phyloP scores from a whole-genome alignment of 2,797 vertebrate species.

The Crocidura indochinensis region DNA sequence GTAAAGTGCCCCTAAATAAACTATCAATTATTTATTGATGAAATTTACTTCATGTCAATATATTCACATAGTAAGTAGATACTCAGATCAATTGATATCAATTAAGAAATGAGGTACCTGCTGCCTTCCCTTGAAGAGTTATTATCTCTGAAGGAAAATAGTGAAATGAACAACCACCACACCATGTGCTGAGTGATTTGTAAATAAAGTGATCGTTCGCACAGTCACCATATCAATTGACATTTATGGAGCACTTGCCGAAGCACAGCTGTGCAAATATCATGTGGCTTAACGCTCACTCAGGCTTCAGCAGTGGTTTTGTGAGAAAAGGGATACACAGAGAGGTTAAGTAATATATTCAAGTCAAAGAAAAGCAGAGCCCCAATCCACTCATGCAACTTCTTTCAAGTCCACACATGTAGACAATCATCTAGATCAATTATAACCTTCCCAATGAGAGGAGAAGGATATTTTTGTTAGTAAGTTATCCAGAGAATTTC shows the following conservation, averaged over 20 bases:
- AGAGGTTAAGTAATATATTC: not conserved
- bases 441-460: not conserved
- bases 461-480: not conserved
- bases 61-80: not conserved
- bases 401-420: not conserved
- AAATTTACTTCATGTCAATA: not conserved
- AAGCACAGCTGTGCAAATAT: not conserved
- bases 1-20: not conserved
- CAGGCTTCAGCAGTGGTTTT: not conserved
- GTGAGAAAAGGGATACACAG: not conserved
- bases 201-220: not conserved
- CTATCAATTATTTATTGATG: not conserved
- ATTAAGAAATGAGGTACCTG: not conserved
- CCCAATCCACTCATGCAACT: not conserved
- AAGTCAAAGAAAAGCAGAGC: not conserved
- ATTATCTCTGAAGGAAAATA: not conserved
- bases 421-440: not conserved
- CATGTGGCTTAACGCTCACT: not conserved
- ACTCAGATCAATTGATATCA: not conserved
- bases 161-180: not conserved
- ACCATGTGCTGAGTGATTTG: not conserved
- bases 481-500: not conserved
- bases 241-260: not conserved
- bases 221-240: no score
- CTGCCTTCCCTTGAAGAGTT: not conserved